These are phyloP conservation scores for Microtus ochrogaster DNA, from an alignment of 2,113 vertebrate genomes.

Conservation along the genomic window DNA sequence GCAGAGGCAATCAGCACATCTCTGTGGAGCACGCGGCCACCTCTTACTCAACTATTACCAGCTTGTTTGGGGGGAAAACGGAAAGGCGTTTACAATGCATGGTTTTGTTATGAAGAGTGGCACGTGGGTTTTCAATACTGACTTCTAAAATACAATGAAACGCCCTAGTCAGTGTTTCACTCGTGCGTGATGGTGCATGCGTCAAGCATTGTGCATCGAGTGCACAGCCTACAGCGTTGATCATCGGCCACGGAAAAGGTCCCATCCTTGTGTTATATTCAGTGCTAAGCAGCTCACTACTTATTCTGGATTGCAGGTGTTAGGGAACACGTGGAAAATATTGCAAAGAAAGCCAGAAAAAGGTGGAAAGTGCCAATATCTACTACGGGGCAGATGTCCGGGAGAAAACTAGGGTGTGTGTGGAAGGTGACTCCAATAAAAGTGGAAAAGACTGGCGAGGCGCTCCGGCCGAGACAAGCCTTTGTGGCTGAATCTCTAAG, in stretches of 20 bases:
- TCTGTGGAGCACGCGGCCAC: neutral
- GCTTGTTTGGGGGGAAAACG: neutral
- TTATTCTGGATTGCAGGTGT: neutral
- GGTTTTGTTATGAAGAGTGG: neutral
- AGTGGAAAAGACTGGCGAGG: neutral
- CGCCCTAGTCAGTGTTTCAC: neutral
- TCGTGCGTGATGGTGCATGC: neutral
- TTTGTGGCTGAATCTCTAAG: neutral
- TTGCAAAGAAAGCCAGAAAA: neutral
- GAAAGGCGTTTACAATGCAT: neutral
- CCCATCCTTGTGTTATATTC: neutral
- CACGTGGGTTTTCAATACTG: neutral
- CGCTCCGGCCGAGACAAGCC: neutral
- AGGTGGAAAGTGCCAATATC: neutral
- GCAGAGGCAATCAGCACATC: neutral
- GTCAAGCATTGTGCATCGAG: neutral
- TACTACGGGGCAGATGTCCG: neutral
- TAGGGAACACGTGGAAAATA: slow-evolving; percentile 12
- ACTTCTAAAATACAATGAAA: neutral
- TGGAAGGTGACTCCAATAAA: neutral
- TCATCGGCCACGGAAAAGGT: neutral
- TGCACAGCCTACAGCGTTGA: neutral
- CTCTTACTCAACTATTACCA: neutral
- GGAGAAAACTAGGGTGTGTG: neutral
- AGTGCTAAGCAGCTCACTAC: neutral